Percentiles rank a stretch among this genome's conserved stretches.
Conservation (phyloP, 2,113 vertebrate species). For the Menidia beryllina region DNA sequence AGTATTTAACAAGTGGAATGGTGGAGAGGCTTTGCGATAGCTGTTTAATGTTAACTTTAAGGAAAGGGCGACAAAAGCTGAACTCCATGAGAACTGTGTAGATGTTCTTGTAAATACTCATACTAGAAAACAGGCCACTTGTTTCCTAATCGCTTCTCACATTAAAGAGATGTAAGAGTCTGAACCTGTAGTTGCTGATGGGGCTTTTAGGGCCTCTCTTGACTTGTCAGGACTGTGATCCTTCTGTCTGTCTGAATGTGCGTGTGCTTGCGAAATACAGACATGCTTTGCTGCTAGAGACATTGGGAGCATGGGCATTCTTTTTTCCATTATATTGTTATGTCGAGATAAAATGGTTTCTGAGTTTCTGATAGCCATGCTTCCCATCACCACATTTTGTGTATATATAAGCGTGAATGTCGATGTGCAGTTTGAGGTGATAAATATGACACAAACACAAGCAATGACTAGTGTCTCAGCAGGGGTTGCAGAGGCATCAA, state of each 20-base stretch:
- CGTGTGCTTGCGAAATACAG: slow-evolving; percentile 26
- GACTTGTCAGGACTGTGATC: slow-evolving; percentile 40
- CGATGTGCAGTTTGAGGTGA: slow-evolving; percentile 5
- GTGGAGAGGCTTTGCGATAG: slow-evolving; percentile 24
- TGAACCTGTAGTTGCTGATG: too few relatives aligned
- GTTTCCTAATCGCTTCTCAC: slow-evolving; percentile 25
- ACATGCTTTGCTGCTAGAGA: slow-evolving; percentile 30
- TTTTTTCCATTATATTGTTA: slow-evolving; percentile 41
- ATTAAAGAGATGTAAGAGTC: slow-evolving; percentile 6
- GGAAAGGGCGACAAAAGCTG: slow-evolving; percentile 1
- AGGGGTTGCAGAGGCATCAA: slow-evolving; percentile 62
- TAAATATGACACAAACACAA: slow-evolving; percentile 12
- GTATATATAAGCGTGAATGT: not conserved
- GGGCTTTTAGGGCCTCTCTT: not conserved
- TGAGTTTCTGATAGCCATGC: slow-evolving; percentile 37
- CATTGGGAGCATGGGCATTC: slow-evolving; percentile 52
- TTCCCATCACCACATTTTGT: slow-evolving; percentile 32
- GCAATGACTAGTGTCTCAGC: slow-evolving; percentile 48
- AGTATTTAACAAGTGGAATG: slow-evolving; percentile 46
- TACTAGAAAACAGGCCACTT: not conserved
- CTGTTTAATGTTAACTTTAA: slow-evolving; percentile 50
- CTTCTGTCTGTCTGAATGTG: not conserved
- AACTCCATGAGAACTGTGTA: not conserved
- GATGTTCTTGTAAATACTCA: not conserved
- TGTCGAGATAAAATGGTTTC: slow-evolving; percentile 39